Conservation (phyloP, 2,797 vertebrate genomes). For the Dicrostonyx torquatus region DNA sequence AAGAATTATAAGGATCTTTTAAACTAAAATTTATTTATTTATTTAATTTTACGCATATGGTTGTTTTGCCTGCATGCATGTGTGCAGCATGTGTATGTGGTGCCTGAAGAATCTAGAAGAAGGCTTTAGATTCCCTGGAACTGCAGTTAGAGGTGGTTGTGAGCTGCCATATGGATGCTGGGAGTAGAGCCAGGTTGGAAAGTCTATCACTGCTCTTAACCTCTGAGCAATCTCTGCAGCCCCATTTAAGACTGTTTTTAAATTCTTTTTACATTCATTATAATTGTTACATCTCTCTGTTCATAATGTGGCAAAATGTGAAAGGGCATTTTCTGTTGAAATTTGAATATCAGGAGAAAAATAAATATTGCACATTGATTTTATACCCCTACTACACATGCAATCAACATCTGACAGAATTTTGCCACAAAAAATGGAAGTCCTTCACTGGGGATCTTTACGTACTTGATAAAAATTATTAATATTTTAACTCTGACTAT, state of each 20-base stretch:
- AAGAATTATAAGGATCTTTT: neutral
- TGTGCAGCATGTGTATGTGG: neutral
- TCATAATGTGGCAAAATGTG: neutral
- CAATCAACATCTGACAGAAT: conserved; percentile 43
- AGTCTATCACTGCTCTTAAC: neutral
- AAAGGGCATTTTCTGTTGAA: conserved; percentile 24
- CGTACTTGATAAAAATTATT: neutral
- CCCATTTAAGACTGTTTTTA: neutral
- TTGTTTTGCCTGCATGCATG: neutral
- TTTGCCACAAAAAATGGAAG: conserved; percentile 25
- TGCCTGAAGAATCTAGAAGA: neutral
- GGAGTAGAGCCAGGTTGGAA: neutral
- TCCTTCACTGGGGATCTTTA: conserved; percentile 28
- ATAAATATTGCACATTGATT: conserved; percentile 37
- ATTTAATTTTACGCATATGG: neutral
- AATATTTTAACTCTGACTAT: conserved; percentile 22
- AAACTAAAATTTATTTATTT: neutral
- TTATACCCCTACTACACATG: neutral
- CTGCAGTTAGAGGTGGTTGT: neutral
- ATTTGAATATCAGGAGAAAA: neutral
- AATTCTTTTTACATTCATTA: neutral
- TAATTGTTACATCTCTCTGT: conserved; percentile 55
- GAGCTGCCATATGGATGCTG: neutral
- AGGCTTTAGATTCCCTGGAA: neutral
- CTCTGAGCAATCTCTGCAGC: neutral